A percentile compares a stretch with the other conserved stretches of the same genome.
Evolutionary conservation across 2,797 vertebrate genomes (phyloP).

Genomic region (Pelochelys cantorii): DNA sequence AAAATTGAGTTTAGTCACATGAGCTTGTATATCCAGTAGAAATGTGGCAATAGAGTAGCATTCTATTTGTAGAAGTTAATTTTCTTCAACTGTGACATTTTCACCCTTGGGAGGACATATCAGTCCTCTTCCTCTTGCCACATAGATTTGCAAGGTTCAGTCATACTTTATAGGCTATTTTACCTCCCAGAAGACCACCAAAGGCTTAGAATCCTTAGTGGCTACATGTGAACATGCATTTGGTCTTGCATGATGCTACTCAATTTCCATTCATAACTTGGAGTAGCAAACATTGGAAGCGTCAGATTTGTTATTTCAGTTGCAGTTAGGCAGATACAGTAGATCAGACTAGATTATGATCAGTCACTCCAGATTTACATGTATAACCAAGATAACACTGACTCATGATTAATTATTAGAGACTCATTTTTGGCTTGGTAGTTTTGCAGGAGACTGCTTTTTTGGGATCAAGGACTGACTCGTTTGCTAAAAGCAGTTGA

Average conservation of each 20-base stretch:
- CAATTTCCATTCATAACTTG: not conserved
- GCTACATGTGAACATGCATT: not conserved
- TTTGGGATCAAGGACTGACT: not conserved
- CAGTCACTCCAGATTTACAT: not conserved
- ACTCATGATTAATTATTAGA: not conserved
- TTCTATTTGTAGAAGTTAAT: not conserved
- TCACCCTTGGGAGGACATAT: not conserved
- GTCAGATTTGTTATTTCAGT: not conserved
- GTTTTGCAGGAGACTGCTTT: not conserved
- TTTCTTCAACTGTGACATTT: not conserved
- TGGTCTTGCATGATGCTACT: not conserved
- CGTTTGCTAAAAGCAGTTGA: not conserved
- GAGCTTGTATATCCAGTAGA: not conserved
- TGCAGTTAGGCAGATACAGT: not conserved
- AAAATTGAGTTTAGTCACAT: not conserved
- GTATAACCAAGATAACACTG: not conserved
- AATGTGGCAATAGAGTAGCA: not conserved
- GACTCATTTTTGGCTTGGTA: not conserved
- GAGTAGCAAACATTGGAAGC: not conserved
- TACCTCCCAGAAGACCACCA: not conserved
- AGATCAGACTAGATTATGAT: not conserved
- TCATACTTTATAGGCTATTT: not conserved
- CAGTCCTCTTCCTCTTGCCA: not conserved
- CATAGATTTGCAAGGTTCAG: not conserved
- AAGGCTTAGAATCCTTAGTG: not conserved